Percentiles rank a stretch among this genome's conserved stretches.
Evolutionary conservation across 2,797 vertebrate species (phyloP).

Genomic region (Acanthis flammea): DNA sequence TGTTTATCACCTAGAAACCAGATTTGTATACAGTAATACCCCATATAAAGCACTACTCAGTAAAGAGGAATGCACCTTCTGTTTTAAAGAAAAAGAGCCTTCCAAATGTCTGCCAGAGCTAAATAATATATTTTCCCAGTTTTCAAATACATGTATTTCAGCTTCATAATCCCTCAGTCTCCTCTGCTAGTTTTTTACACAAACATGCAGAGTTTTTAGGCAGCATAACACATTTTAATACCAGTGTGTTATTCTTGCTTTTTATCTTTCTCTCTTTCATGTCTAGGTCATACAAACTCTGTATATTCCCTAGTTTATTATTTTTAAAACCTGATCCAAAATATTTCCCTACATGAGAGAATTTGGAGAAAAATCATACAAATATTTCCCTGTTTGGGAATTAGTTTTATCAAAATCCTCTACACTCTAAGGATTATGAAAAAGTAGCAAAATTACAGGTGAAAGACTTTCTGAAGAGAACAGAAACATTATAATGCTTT

Average conservation of each 20-base stretch:
- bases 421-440: not conserved
- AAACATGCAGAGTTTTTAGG: not conserved
- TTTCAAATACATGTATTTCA: not conserved
- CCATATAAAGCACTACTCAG: not conserved
- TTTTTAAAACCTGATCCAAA: not conserved
- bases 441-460: not conserved
- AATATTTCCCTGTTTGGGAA: not conserved
- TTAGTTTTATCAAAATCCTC: not conserved
- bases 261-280: not conserved
- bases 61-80: conserved; percentile 41
- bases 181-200: not conserved
- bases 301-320: not conserved
- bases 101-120: not conserved
- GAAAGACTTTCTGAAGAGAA: not conserved
- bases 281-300: not conserved
- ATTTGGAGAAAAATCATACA: not conserved
- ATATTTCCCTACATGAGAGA: not conserved
- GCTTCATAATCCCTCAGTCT: not conserved
- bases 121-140: not conserved
- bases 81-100: not conserved
- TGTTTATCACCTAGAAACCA: conserved; percentile 18
- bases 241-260: not conserved
- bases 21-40: conserved; percentile 21
- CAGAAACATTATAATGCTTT: not conserved
- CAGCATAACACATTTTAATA: not conserved